These are phyloP conservation scores for Xanthorhoe designata DNA, from an alignment of 2,888 invertebrate species.

Conservation along the genomic window DNA sequence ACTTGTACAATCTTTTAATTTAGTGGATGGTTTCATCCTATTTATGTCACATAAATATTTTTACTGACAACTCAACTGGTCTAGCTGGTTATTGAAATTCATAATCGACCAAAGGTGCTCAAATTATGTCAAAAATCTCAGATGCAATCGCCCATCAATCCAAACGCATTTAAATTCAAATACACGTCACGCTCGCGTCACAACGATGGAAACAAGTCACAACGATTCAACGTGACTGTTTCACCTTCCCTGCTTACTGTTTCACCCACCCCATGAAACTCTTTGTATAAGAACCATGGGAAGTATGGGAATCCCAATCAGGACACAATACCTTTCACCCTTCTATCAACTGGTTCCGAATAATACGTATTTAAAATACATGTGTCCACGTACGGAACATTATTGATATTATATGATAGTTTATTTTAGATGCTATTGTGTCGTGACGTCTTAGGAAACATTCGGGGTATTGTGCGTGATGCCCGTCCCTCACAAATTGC, in stretches of 20 bases:
- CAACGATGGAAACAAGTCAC: constrained; percentile 75
- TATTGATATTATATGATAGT: constrained; percentile 86
- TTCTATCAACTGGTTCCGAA: constrained; percentile 78
- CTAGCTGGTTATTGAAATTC: constrained; percentile 18
- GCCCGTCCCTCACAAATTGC: constrained; percentile 53
- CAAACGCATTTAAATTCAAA: constrained; percentile 64
- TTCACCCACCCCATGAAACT: constrained; percentile 57
- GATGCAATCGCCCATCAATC: constrained; percentile 51
- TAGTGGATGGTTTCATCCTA: neutral
- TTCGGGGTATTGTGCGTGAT: constrained; percentile 44
- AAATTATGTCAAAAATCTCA: constrained; percentile 34
- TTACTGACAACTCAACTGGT: neutral
- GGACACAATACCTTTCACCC: constrained; percentile 59
- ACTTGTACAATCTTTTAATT: neutral
- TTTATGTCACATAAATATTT: neutral
- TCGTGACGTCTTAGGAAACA: constrained; percentile 59
- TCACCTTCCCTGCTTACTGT: constrained; percentile 59
- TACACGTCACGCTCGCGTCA: constrained; percentile 74
- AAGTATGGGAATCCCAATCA: constrained; percentile 80
- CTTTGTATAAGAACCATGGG: constrained; percentile 60
- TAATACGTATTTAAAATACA: constrained; percentile 85
- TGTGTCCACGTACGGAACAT: constrained; percentile 80
- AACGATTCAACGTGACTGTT: constrained; percentile 71
- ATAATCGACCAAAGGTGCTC: constrained; percentile 20
- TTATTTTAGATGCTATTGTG: constrained; percentile 76